Conservation (phyloP, 2,888 invertebrate species). For the Luperina testacea region DNA sequence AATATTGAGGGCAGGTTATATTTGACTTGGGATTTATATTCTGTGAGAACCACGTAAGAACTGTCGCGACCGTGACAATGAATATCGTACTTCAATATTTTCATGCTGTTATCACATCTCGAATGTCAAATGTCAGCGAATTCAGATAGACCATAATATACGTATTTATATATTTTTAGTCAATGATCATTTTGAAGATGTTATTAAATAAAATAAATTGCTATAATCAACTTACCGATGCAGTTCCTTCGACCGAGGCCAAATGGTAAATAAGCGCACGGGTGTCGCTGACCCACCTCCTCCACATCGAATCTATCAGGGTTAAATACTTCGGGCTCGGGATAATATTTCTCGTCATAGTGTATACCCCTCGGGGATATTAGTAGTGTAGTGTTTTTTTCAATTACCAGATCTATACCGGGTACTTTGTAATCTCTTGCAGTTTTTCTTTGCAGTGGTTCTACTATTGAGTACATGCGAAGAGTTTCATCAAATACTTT, state of each 20-base stretch:
- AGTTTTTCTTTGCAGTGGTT: slow-evolving; percentile 78
- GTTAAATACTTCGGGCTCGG: slow-evolving; percentile 83
- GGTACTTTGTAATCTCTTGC: slow-evolving; percentile 76
- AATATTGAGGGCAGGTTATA: neutral
- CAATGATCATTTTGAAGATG: neutral
- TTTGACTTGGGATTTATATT: neutral
- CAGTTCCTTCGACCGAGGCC: slow-evolving; percentile 84
- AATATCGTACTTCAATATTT: neutral
- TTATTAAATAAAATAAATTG: neutral
- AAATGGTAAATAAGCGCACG: slow-evolving; percentile 82
- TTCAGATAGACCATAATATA: neutral
- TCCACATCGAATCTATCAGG: slow-evolving; percentile 84
- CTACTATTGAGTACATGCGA: slow-evolving; percentile 83
- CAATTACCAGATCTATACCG: slow-evolving; percentile 74
- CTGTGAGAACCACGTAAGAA: neutral
- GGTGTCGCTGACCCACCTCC: slow-evolving; percentile 72
- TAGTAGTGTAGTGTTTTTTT: slow-evolving; percentile 74
- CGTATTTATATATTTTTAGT: neutral
- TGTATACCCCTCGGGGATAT: slow-evolving; percentile 82
- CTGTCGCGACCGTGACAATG: neutral
- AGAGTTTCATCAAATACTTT: slow-evolving; percentile 80
- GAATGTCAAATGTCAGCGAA: slow-evolving; percentile 11
- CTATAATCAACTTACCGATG: slow-evolving; percentile 76
- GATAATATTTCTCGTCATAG: slow-evolving; percentile 80
- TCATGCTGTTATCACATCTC: neutral